A percentile compares a stretch with the other conserved stretches of the same genome.
These are phyloP conservation scores for Leptopterna dolabrata DNA, from an alignment of 2,888 invertebrate species.

Conservation along the genomic window DNA sequence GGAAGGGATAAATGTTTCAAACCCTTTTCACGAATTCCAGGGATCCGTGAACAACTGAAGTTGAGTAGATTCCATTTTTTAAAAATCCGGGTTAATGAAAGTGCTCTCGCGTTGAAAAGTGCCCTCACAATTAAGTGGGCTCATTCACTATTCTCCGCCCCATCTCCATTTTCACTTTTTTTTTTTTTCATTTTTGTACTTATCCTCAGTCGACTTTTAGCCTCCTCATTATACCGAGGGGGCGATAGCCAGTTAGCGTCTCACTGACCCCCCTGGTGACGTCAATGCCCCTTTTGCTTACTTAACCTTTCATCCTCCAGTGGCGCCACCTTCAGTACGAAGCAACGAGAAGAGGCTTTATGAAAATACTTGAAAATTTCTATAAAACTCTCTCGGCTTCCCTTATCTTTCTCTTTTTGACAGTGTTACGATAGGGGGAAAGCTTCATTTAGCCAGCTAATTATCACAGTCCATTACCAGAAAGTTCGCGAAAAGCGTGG, in stretches of 20 bases:
- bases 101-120: constrained; percentile 20
- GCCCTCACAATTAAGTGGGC: constrained; percentile 27
- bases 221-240: neutral
- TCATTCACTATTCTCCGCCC: neutral
- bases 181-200: neutral
- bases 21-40: neutral
- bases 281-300: neutral
- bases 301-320: neutral
- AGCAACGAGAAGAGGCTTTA: too few relatives aligned
- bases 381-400: too few relatives aligned
- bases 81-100: constrained; percentile 11
- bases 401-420: too few relatives aligned
- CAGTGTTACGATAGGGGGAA: too few relatives aligned
- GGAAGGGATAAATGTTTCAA: neutral
- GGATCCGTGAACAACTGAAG: neutral
- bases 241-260: neutral
- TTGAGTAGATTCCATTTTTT: neutral
- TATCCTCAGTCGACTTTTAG: constrained; percentile 1
- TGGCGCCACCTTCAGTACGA: neutral
- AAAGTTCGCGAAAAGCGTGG: too few relatives aligned
- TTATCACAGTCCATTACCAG: too few relatives aligned
- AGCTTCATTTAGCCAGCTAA: too few relatives aligned
- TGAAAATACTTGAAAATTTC: too few relatives aligned
- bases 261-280: neutral
- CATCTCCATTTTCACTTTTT: neutral